Conservation (phyloP, 2,888 invertebrate genomes). For the Lasioglossum vierecki region DNA sequence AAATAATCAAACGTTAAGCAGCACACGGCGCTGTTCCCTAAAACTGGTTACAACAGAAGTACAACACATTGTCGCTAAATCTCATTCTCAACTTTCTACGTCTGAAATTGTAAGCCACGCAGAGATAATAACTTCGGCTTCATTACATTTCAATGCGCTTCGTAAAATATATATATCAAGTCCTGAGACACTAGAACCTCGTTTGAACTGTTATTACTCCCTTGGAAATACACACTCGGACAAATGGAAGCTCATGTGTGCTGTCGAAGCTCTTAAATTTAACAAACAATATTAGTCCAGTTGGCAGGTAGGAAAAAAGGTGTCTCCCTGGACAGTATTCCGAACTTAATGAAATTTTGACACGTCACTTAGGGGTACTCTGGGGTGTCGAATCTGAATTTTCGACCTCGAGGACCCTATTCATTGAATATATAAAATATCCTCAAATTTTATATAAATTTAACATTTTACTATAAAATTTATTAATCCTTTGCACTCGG, state of each 20-base stretch:
- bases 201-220: background rate
- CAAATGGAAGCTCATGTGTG: background rate
- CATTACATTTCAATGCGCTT: background rate
- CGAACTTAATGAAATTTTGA: too few species aligned
- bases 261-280: background rate
- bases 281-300: too few species aligned
- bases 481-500: too few species aligned
- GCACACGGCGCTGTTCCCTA: constrained; percentile 17
- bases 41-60: background rate
- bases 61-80: background rate
- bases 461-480: too few species aligned
- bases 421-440: too few species aligned
- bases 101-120: background rate
- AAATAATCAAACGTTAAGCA: constrained; percentile 31
- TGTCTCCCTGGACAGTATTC: too few species aligned
- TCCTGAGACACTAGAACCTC: background rate
- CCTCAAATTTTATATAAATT: too few species aligned
- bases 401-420: too few species aligned
- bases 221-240: background rate
- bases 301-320: too few species aligned
- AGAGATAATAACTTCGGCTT: background rate
- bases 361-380: too few species aligned
- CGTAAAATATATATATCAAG: background rate
- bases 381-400: too few species aligned
- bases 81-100: background rate